These are phyloP conservation scores for Eulemur rufifrons DNA, from an alignment of 2,113 vertebrate genomes.

Conservation along the genomic window DNA sequence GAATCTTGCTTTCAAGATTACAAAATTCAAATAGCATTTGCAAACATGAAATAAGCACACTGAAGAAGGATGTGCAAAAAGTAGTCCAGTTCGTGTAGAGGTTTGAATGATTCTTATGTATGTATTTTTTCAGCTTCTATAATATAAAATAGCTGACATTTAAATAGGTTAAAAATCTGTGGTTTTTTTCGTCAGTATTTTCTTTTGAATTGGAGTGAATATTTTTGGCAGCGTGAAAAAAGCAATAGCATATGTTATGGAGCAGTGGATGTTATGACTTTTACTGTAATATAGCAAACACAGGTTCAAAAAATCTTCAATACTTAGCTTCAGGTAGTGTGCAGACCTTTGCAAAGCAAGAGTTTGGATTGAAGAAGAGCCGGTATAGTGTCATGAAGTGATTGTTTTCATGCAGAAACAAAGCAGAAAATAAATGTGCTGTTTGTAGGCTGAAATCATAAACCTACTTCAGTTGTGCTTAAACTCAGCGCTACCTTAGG, in stretches of 20 bases:
- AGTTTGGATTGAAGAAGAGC: background rate
- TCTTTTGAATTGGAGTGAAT: conserved; percentile 41
- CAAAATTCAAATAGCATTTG: conserved; percentile 19
- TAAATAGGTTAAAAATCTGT: conserved; percentile 38
- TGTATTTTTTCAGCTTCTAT: background rate
- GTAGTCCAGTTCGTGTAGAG: background rate
- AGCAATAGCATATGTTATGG: background rate
- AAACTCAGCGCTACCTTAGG: conserved; percentile 12
- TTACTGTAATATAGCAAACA: background rate
- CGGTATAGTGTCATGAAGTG: background rate
- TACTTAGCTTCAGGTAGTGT: background rate
- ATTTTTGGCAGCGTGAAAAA: conserved; percentile 24
- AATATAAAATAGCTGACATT: conserved; percentile 46
- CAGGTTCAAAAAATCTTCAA: background rate
- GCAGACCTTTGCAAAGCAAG: background rate
- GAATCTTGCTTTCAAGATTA: background rate
- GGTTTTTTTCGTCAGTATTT: background rate
- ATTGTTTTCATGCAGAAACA: background rate
- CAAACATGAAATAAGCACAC: conserved; percentile 8
- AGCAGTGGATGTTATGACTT: background rate
- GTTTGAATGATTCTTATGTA: conserved; percentile 26
- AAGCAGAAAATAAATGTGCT: conserved; percentile 2
- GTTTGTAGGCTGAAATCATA: conserved; percentile 22
- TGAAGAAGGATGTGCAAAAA: background rate
- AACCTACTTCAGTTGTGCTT: conserved; percentile 13